Evolutionary conservation across 2,113 vertebrate genomes (phyloP).

Genomic region (Gila orcuttii): DNA sequence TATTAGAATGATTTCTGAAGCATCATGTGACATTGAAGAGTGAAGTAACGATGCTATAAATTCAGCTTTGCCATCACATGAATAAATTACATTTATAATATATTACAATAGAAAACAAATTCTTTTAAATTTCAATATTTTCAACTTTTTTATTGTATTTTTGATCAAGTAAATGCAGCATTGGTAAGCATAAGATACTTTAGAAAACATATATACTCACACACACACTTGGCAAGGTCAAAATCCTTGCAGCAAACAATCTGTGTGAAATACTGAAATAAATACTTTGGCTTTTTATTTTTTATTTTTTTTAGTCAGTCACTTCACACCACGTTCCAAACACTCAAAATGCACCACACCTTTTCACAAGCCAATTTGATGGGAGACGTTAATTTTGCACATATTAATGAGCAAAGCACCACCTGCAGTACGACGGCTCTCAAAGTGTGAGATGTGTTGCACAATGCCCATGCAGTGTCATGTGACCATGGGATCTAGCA

Average conservation of each 20-base stretch:
- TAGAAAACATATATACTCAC: too few relatives aligned
- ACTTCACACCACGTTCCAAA: conserved; percentile 20
- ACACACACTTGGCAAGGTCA: neutral
- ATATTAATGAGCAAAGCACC: conserved; percentile 21
- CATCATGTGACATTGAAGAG: neutral
- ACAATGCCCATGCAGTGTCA: conserved; percentile 20
- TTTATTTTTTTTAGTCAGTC: neutral
- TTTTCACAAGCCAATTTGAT: conserved; percentile 33
- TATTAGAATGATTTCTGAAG: neutral
- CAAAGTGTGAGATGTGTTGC: conserved; percentile 1
- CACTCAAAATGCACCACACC: conserved; percentile 9
- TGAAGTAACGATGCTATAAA: neutral
- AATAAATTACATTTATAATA: neutral
- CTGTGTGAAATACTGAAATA: neutral
- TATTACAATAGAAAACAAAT: neutral
- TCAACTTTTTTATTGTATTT: neutral
- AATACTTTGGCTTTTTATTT: neutral
- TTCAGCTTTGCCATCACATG: neutral
- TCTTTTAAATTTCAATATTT: neutral
- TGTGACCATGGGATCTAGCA: conserved; percentile 20
- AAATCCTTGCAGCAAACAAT: neutral
- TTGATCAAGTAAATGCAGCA: neutral
- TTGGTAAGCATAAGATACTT: too few relatives aligned
- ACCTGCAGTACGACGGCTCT: conserved; percentile 22
- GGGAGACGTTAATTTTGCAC: conserved; percentile 5